Base-by-base conservation (phyloP, 2,888 invertebrate genomes). In the Ichneumon xanthorius region DNA sequence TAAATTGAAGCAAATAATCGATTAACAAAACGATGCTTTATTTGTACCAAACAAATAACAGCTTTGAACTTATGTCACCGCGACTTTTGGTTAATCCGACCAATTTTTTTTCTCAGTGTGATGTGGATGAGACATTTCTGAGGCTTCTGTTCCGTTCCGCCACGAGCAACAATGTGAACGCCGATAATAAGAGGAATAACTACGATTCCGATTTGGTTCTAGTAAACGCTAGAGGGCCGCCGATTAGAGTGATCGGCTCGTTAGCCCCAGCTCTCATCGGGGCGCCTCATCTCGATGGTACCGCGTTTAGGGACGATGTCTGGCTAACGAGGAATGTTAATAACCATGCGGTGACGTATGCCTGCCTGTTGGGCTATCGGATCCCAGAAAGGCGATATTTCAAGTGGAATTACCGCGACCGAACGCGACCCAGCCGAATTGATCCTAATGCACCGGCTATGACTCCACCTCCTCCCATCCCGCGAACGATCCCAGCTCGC, bases 321-420 rank as follows among this genome's bases (percentile, higher is more conserved):
- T 33, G 58, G 37, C 72, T 73, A 81, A 81, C 81, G 81, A 81
- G 77, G 53, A 81, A 75, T 77, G 75, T 79, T 70, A 76, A 75
- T 71, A 72, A 61, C 79, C 50, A 45, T 50, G 9, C 26, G 82
- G 75, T 85, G 79, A 82, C 71, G 63, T 71, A 79, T 30, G 75
- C 61, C 11, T n/a, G 61, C 63, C 73, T 79, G 61, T 75, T 50
- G 71, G 79, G 61, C 65, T 48, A 71, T 63, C 48, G 75, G 70
- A 65, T 22, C 67, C 79, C 63, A 72, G 79, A 71, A 82, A 79
- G 82, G 63, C 71, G 71, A 82, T 85, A 85, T 79, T 85, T 79
- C 85, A 85, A 70, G 55, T 19, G 75, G 82, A 79, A 85, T 85
- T 70, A 76, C 58, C 79, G 55, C 67, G 11, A 33, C 14, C n/a